Evolutionary conservation across 1,140 invertebrate species (phyloP), one percentile per base, ranked within the genome.

Genomic region (Drosophila arizonae): DNA sequence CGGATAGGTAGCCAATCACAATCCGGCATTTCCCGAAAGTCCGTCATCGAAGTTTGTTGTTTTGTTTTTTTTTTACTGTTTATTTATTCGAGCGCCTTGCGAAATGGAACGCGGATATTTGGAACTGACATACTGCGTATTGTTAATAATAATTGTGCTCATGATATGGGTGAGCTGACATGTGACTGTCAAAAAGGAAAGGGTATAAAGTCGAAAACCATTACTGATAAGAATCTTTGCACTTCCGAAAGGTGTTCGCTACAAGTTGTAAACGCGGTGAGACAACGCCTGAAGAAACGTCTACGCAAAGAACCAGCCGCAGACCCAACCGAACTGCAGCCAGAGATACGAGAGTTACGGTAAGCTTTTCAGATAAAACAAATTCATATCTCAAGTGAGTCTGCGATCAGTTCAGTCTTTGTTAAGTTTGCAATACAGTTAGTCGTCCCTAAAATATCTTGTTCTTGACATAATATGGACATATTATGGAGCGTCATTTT

Each of bases 21-120:
- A 58, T 66, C 43, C 1, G 28, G 13, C 70, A 72, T 64, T 72
- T 41, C 9, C 17, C 15, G 41, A 30, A 55, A 30, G 30, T 28
- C 15, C 39, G 55, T 46, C 55, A 55, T 41, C 21, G 55, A 17
- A 45, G 63, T 39, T 60, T 60, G 69, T 67, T 46, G 63, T 10
- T 41, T 9, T 39, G 11, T 48, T 45, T 24, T 28, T 26, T 46
- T 28, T 26, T 46, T 26, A 24, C 17, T 48, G 11, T 52, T 8
- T 2, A 45, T 51, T 55, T 36, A 55, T 54, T 45, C 10, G 10
- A 57, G 28, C 33, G 24, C 10, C 5, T 21, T 11, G 26, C 13
- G 11, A 4, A 66, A 72, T 72, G 69, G 28, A 1, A 4, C 26
- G 17, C 4, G 36, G 36, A 17, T 13, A 52, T 36, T 66, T 43